Conservation (phyloP, 2,113 vertebrate species). For the Anseranas semipalmata region DNA sequence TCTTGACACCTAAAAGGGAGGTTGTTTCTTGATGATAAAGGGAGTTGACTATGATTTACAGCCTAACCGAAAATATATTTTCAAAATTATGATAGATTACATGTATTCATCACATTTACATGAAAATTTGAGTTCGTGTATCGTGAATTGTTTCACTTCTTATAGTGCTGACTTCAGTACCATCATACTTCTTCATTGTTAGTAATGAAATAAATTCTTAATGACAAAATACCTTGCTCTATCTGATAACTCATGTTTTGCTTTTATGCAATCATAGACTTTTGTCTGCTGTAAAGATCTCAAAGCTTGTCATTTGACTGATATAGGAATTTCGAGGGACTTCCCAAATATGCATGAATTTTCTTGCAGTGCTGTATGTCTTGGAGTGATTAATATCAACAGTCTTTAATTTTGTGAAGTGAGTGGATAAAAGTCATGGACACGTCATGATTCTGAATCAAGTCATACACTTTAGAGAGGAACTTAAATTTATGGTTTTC, state of each 20-base stretch:
- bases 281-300: not conserved
- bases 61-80: not conserved
- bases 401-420: not conserved
- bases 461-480: not conserved
- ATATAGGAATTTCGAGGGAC: not conserved
- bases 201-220: not conserved
- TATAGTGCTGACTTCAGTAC: not conserved
- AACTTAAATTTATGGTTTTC: not conserved
- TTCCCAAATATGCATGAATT: not conserved
- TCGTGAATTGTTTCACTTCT: not conserved
- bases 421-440: not conserved
- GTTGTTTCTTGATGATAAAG: not conserved
- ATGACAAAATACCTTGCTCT: not conserved
- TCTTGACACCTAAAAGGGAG: not conserved
- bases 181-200: not conserved
- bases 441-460: not conserved
- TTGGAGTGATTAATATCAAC: not conserved
- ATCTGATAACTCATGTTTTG: not conserved
- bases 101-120: not conserved
- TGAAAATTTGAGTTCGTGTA: not conserved
- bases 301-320: not conserved
- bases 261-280: not conserved
- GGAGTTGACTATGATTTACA: not conserved
- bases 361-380: not conserved
- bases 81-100: not conserved